Conservation (phyloP, 2,888 invertebrate genomes). For the Hirtodrosophila confusa region DNA sequence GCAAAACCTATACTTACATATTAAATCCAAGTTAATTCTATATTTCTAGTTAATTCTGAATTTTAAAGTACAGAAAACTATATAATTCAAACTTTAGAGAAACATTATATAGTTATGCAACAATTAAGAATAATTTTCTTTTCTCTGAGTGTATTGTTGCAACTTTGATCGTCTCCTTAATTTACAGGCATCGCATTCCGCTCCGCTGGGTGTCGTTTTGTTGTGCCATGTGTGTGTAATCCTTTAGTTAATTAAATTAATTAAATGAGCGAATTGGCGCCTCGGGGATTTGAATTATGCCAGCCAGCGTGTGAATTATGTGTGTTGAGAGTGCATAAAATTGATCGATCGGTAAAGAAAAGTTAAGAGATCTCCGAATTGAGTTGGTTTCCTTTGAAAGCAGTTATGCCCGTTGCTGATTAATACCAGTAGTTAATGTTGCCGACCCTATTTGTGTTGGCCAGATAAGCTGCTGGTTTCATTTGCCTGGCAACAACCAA, state of each 20-base stretch:
- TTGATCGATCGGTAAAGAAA: neutral
- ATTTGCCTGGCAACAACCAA: slow-evolving; percentile 30
- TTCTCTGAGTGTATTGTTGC: neutral
- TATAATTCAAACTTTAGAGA: too few relatives aligned
- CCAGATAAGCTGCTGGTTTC: slow-evolving; percentile 24
- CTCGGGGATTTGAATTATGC: slow-evolving; percentile 61
- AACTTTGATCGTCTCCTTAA: slow-evolving; percentile 42
- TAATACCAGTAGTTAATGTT: slow-evolving; percentile 25
- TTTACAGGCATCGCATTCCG: slow-evolving; percentile 44
- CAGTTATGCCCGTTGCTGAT: slow-evolving; percentile 45
- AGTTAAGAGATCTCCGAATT: neutral
- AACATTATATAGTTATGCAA: too few relatives aligned
- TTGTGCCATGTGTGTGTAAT: slow-evolving; percentile 46
- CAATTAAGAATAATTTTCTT: too few relatives aligned
- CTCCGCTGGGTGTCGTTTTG: slow-evolving; percentile 61
- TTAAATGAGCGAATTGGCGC: slow-evolving; percentile 70
- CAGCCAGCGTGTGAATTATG: slow-evolving; percentile 37
- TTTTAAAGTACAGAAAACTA: too few relatives aligned
- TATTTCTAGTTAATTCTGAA: too few relatives aligned
- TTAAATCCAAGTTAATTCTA: too few relatives aligned
- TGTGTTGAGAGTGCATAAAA: slow-evolving; percentile 48
- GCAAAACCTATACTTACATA: too few relatives aligned
- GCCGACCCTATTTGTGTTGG: slow-evolving; percentile 41
- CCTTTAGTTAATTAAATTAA: slow-evolving; percentile 77
- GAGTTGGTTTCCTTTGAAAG: slow-evolving; percentile 37